Evolutionary conservation across 2,797 vertebrate genomes (phyloP).

Genomic region (Synanceia verrucosa): DNA sequence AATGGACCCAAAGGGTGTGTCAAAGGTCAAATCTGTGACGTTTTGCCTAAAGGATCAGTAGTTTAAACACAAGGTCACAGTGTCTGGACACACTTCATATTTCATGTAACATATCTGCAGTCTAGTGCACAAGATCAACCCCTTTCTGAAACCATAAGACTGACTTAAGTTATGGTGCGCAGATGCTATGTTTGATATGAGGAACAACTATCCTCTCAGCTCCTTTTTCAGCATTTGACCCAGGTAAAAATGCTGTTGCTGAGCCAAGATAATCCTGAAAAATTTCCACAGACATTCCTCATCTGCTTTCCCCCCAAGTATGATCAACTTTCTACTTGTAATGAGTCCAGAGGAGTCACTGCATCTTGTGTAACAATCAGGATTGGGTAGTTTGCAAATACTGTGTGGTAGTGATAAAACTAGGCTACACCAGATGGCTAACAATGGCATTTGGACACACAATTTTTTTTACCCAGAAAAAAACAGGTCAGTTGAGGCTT

Average conservation of each 20-base stretch:
- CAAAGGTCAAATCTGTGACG: background rate
- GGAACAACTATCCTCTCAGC: slow-evolving; percentile 8
- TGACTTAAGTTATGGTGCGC: background rate
- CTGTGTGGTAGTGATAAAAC: slow-evolving; percentile 1
- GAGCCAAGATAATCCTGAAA: slow-evolving; percentile 26
- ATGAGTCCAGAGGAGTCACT: background rate
- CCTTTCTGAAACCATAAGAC: slow-evolving; percentile 5
- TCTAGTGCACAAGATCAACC: background rate
- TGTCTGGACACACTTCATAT: background rate
- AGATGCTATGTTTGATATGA: slow-evolving; percentile 5
- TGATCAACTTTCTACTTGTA: slow-evolving; percentile 6
- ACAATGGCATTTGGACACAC: slow-evolving; percentile 2
- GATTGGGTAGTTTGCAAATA: background rate
- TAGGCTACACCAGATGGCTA: slow-evolving; percentile 24
- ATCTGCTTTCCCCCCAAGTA: slow-evolving; percentile 28
- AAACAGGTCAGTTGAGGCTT: slow-evolving; percentile 19
- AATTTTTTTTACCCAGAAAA: background rate
- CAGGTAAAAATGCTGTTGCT: slow-evolving; percentile 9
- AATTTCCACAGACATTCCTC: background rate
- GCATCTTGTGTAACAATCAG: background rate
- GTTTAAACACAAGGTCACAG: background rate
- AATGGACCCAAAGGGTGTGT: too few relatives aligned
- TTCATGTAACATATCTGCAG: background rate
- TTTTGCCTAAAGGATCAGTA: background rate
- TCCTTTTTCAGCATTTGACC: slow-evolving; percentile 1